Evolutionary conservation across 2,888 invertebrate genomes (phyloP).

Genomic region (Zhengitettix transpicula): DNA sequence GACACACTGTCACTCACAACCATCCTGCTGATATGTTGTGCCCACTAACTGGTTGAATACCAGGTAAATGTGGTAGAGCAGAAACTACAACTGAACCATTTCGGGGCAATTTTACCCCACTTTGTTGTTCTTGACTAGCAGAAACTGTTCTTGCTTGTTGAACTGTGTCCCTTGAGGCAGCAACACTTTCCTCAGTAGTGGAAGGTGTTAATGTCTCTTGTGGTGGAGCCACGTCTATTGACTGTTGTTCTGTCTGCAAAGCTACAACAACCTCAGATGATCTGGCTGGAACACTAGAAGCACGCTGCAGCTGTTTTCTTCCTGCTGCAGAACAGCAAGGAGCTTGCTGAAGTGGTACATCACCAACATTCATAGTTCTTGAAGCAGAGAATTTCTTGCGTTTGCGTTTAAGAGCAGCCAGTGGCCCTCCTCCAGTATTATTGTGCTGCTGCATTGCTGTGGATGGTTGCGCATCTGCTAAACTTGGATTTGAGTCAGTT

Average conservation of each 20-base stretch:
- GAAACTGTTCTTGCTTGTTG: too few species aligned
- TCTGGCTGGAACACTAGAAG: slow-evolving; percentile 50
- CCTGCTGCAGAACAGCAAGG: neutral
- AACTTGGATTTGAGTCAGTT: slow-evolving; percentile 52
- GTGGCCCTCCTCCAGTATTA: slow-evolving; percentile 25
- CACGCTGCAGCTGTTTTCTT: slow-evolving; percentile 38
- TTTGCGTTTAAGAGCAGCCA: slow-evolving; percentile 61
- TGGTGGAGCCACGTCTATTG: slow-evolving; percentile 24
- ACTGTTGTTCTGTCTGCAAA: slow-evolving; percentile 41
- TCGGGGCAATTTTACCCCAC: slow-evolving; percentile 14
- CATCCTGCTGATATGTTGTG: slow-evolving; percentile 55
- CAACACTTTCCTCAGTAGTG: slow-evolving; percentile 36
- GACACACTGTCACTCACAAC: slow-evolving; percentile 30
- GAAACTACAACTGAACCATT: slow-evolving; percentile 39
- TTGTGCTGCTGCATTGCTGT: neutral
- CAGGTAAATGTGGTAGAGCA: slow-evolving; percentile 44
- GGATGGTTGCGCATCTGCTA: slow-evolving; percentile 20
- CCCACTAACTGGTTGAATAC: slow-evolving; percentile 57
- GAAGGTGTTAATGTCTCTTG: slow-evolving; percentile 29
- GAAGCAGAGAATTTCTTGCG: slow-evolving; percentile 72
- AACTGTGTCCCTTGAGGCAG: too few species aligned
- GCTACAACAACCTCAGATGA: slow-evolving; percentile 27
- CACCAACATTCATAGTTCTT: slow-evolving; percentile 32
- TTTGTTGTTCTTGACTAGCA: too few species aligned
- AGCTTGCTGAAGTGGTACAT: neutral